Conservation (phyloP, 2,888 invertebrate species). For the Harpagoxenus sublaevis region DNA sequence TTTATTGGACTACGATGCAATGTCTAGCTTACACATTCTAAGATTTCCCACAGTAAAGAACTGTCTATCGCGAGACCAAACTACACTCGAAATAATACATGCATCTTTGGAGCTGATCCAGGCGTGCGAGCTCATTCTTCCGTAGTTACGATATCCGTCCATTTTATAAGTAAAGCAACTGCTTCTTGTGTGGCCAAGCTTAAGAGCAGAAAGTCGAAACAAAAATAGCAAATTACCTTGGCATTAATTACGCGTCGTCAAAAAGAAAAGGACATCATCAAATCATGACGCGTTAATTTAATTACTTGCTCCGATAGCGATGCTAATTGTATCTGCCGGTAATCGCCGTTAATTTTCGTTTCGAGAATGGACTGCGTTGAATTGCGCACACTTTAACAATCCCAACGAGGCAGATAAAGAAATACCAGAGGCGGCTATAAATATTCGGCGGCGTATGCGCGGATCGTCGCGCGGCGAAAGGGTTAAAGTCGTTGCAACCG, state of each 20-base stretch:
- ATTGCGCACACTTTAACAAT: constrained; percentile 30
- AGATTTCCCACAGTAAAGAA: background rate
- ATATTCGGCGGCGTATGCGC: constrained; percentile 33
- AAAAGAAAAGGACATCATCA: background rate
- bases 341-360: constrained; percentile 2
- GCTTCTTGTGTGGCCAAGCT: background rate
- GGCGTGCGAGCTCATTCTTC: constrained; percentile 6
- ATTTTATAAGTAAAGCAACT: background rate
- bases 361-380: background rate
- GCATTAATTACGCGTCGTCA: constrained; percentile 15
- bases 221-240: constrained; percentile 35
- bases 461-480: constrained; percentile 22
- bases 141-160: background rate
- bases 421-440: constrained; percentile 45
- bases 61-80: background rate
- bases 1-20: background rate
- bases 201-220: background rate
- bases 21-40: background rate
- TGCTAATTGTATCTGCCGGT: constrained; percentile 41
- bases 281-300: constrained; percentile 29
- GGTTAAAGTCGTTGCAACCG: constrained; percentile 56
- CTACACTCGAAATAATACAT: constrained; percentile 30
- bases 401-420: constrained; percentile 35
- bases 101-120: constrained; percentile 20
- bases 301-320: constrained; percentile 32